These are phyloP conservation scores for Dicyrtomina minuta DNA, from an alignment of 2,888 invertebrate species.

Conservation along the genomic window DNA sequence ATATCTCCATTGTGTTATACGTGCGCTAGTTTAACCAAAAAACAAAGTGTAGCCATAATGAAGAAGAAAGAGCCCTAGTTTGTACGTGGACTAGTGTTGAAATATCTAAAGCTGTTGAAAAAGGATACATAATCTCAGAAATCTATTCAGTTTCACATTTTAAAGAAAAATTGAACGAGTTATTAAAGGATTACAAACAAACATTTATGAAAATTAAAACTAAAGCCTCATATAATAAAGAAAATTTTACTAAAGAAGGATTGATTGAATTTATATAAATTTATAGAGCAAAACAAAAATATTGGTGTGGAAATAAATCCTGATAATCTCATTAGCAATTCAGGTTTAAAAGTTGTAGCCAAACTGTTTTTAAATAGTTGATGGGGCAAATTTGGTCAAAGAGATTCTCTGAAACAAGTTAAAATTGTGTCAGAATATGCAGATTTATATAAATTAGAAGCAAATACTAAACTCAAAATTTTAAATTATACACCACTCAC, in stretches of 20 bases:
- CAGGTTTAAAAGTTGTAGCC: not conserved
- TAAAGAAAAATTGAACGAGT: not conserved
- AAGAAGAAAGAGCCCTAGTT: too few species aligned
- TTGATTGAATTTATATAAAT: not conserved
- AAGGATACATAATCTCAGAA: not conserved
- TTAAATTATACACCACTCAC: too few species aligned
- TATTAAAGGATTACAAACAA: not conserved
- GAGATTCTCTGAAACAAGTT: conserved; percentile 4
- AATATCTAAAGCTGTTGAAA: too few species aligned
- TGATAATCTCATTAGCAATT: not conserved
- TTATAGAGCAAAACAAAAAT: not conserved
- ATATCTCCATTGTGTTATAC: too few species aligned
- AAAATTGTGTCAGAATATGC: not conserved
- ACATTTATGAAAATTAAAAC: not conserved
- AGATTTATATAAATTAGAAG: too few species aligned
- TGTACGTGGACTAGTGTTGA: too few species aligned
- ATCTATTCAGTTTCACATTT: conserved; percentile 3
- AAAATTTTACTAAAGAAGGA: not conserved
- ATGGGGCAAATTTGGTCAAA: conserved; percentile 5
- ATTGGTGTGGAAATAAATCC: not conserved
- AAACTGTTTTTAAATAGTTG: not conserved
- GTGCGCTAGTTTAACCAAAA: too few species aligned
- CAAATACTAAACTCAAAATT: too few species aligned
- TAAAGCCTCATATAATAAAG: not conserved
- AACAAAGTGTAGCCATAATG: too few species aligned